These are phyloP conservation scores for Epistrophella euchroma DNA, from an alignment of 2,888 invertebrate genomes.

Conservation along the genomic window DNA sequence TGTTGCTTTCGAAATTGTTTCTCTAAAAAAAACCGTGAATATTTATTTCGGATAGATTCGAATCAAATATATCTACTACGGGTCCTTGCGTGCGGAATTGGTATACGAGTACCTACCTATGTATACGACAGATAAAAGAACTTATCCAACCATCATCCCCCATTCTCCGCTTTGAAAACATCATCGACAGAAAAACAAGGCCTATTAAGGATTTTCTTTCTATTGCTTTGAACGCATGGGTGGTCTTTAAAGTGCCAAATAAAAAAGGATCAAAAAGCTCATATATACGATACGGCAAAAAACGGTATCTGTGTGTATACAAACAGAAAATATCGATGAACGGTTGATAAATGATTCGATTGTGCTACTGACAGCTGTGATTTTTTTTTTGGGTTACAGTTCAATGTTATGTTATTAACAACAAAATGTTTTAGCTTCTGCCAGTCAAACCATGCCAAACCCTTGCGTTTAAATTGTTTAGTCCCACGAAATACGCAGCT, in stretches of 20 bases:
- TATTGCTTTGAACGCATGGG: conserved; percentile 42
- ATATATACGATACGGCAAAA: conserved; percentile 30
- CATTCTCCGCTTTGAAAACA: conserved; percentile 7
- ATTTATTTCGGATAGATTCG: conserved; percentile 28
- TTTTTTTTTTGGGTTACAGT: conserved; percentile 51
- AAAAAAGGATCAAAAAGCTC: conserved; percentile 34
- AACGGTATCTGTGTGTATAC: conserved; percentile 58
- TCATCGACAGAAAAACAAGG: conserved; percentile 36
- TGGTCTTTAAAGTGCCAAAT: conserved; percentile 54
- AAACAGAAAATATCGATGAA: conserved; percentile 69
- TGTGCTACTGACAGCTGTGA: conserved; percentile 75
- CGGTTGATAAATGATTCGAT: conserved; percentile 74
- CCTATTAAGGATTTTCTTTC: conserved; percentile 39
- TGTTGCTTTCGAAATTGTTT: conserved; percentile 19
- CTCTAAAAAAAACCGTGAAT: conserved; percentile 28
- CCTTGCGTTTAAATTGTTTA: conserved; percentile 27
- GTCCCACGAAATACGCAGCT: conserved; percentile 22
- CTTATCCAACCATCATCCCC: not conserved
- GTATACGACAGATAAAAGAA: conserved; percentile 38
- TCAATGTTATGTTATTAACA: conserved; percentile 30
- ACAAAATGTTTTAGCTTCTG: conserved; percentile 42
- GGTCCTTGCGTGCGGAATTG: not conserved
- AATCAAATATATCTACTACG: conserved; percentile 31
- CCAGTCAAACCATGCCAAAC: conserved; percentile 23
- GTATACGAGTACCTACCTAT: no score